Percentiles rank a stretch among this genome's conserved stretches.
Evolutionary conservation across 2,113 vertebrate genomes (phyloP).

Genomic region (Gavia stellata): DNA sequence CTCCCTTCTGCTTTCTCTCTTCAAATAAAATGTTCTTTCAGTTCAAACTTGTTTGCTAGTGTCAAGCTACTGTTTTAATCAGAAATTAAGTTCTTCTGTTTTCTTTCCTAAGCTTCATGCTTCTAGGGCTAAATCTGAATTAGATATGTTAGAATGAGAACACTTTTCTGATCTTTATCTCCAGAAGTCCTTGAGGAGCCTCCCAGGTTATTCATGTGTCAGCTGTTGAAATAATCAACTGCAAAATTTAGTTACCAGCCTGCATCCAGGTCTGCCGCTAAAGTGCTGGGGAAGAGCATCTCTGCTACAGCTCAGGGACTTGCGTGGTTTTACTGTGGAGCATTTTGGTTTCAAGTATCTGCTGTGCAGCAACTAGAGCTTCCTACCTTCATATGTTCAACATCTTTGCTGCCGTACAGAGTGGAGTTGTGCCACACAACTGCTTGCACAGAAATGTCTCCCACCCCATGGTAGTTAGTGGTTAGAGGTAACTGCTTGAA

Average conservation of each 20-base stretch:
- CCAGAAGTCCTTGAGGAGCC: not conserved
- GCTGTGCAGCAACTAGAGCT: not conserved
- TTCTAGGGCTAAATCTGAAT: not conserved
- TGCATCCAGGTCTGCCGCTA: not conserved
- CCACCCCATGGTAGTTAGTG: not conserved
- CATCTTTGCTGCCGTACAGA: not conserved
- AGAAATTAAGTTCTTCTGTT: not conserved
- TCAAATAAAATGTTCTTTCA: not conserved
- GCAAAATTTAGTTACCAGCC: not conserved
- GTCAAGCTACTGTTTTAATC: not conserved
- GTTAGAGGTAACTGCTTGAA: not conserved
- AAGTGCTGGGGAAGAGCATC: not conserved
- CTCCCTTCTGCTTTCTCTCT: not conserved
- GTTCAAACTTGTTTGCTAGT: not conserved
- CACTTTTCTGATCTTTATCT: not conserved
- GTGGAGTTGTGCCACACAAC: not conserved
- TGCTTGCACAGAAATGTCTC: not conserved
- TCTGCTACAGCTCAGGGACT: not conserved
- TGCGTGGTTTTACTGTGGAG: not conserved
- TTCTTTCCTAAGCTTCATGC: not conserved
- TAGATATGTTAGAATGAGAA: not conserved
- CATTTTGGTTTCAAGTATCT: not conserved
- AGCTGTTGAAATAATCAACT: not conserved
- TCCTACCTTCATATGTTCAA: not conserved
- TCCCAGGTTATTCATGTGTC: not conserved